Base-by-base conservation (phyloP, 2,113 vertebrate genomes). In the Pongo pygmaeus region DNA sequence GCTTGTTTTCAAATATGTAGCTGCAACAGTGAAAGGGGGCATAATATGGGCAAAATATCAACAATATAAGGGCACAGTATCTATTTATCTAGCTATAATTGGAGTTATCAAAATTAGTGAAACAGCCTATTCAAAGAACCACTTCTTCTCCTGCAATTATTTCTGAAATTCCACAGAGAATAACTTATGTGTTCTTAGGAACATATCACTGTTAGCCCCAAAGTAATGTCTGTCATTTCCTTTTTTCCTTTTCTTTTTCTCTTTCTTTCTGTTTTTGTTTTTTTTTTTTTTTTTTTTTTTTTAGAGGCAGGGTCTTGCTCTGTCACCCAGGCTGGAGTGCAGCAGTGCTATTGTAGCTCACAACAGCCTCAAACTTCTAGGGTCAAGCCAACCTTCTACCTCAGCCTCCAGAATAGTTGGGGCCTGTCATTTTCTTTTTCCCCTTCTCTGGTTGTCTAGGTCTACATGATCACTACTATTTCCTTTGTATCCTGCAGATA, bases 81-180 rank as follows among this genome's bases (percentile, higher is more conserved):
- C 61, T 50, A 48, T 67, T 67, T 59, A 18, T 50, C 13, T 64
- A 72, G 10, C 12, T n/a, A 2, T 38, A 52, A 38, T 10, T 67
- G 3, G 48, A 55, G 8, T 84, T 74, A 92, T 22, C 8, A 90
- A 64, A 79, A 78, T 18, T 78, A 77, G 27, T 35, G 27, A 72
- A 83, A 81, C 22, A 57, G 11, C 78, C 64, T 38, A 67, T 40
- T 52, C 14, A 57, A 72, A 57, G n/a, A 83, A n/a, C 18, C 6
- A 83, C 20, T 59, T 93, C 75, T 43, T 78, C 8, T 69, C 59
- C 9, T 40, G 30, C 3, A 70, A 38, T 55, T 81, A 48, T 78
- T 87, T 87, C n/a, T 95, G 80, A 90, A 95, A 67, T 81, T 50
- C 20, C n/a, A 93, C 32, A 81, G 38, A 22, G n/a, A 93, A 70